A percentile compares a stretch with the other conserved stretches of the same genome.
Conservation (phyloP, 2,113 vertebrate species). For the Chinchilla lanigera region DNA sequence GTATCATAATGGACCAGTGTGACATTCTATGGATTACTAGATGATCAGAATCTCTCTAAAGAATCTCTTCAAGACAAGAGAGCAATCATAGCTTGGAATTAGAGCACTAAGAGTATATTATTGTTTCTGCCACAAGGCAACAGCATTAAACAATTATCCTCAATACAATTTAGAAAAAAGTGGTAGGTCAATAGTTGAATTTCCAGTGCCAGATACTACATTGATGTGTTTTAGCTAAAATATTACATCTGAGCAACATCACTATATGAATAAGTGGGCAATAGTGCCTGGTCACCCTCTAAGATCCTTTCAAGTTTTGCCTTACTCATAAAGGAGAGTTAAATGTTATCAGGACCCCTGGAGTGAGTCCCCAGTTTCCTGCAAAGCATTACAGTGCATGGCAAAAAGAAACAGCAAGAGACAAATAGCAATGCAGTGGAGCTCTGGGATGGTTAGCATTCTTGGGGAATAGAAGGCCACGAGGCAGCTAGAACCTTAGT, state of each 20-base stretch:
- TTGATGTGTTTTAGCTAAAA: not conserved
- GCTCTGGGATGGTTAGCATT: not conserved
- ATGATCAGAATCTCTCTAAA: conserved; percentile 11
- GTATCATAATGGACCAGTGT: not conserved
- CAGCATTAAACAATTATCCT: not conserved
- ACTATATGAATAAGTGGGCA: not conserved
- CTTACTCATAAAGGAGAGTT: not conserved
- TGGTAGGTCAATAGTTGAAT: not conserved
- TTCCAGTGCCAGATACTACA: not conserved
- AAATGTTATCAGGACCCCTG: not conserved
- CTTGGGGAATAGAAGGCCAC: not conserved
- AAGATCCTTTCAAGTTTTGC: not conserved
- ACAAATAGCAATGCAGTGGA: not conserved
- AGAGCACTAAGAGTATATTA: not conserved
- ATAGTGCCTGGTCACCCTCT: not conserved
- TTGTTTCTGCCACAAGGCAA: not conserved
- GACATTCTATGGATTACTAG: not conserved
- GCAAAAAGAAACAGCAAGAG: not conserved
- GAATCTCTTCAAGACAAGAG: not conserved
- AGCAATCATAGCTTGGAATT: not conserved
- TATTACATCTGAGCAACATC: not conserved
- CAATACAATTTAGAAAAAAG: not conserved
- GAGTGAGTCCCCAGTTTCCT: not conserved
- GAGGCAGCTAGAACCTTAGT: not conserved
- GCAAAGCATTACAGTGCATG: not conserved